Evolutionary conservation across 2,888 invertebrate genomes (phyloP).

Genomic region (Dicranocentrus wangi): DNA sequence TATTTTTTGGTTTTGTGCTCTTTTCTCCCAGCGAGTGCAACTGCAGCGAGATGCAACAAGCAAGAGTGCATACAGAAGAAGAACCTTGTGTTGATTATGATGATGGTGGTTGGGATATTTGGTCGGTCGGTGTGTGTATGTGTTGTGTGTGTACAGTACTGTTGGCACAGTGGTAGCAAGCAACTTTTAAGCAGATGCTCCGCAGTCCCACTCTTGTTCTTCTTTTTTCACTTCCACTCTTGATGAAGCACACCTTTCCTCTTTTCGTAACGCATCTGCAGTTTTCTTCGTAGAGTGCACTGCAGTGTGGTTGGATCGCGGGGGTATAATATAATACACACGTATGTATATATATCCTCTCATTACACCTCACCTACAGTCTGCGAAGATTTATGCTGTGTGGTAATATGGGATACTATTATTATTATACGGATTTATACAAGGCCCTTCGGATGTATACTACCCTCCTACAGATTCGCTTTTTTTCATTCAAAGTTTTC

Average conservation of each 20-base stretch:
- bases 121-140: neutral
- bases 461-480: too few species aligned
- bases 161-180: neutral
- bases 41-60: slow-evolving; percentile 13
- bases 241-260: slow-evolving; percentile 49
- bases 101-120: neutral
- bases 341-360: too few species aligned
- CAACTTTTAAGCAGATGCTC: slow-evolving; percentile 23
- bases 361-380: too few species aligned
- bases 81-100: neutral
- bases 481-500: slow-evolving; percentile 37
- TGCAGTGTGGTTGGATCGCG: neutral
- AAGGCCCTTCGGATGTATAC: too few species aligned
- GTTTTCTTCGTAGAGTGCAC: slow-evolving; percentile 3
- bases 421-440: too few species aligned
- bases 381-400: too few species aligned
- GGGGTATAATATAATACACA: too few species aligned
- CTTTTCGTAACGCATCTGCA: slow-evolving; percentile 42
- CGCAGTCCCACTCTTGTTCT: neutral
- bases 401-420: too few species aligned
- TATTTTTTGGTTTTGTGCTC: neutral
- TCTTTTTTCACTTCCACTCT: neutral
- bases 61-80: neutral
- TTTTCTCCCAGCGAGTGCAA: slow-evolving; percentile 8
- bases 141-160: neutral